Conservation (phyloP, 2,797 vertebrate species). For the Phaenicophaeus curvirostris region DNA sequence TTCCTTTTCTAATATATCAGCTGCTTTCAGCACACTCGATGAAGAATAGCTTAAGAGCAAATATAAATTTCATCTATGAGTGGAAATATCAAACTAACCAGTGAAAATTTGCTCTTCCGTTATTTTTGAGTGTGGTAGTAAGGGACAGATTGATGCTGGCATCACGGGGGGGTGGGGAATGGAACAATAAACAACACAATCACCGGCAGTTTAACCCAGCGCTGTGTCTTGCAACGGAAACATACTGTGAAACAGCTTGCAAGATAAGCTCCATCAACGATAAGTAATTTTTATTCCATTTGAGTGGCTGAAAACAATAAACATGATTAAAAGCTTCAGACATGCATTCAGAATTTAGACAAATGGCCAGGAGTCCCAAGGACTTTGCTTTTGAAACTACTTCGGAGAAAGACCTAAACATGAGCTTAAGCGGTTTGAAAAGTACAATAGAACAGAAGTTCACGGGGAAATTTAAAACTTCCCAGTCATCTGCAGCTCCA, state of each 20-base stretch:
- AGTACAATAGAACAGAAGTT: not conserved
- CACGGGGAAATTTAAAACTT: not conserved
- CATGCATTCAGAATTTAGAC: constrained; percentile 69
- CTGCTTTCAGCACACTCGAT: not conserved
- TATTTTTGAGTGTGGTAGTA: not conserved
- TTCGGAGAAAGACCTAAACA: constrained; percentile 30
- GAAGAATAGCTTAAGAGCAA: constrained; percentile 25
- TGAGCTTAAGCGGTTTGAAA: not conserved
- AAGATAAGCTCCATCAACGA: constrained; percentile 77
- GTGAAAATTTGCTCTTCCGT: not conserved
- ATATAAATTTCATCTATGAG: not conserved
- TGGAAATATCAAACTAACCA: not conserved
- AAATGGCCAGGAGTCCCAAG: constrained; percentile 59
- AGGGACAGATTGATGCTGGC: constrained; percentile 33
- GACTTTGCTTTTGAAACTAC: constrained; percentile 54
- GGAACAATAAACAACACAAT: constrained; percentile 71
- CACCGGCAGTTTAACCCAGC: constrained; percentile 61
- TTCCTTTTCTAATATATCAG: not conserved
- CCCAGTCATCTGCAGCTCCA: not conserved
- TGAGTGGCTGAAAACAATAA: constrained; percentile 79
- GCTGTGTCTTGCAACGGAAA: constrained; percentile 69
- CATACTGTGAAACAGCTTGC: constrained; percentile 80
- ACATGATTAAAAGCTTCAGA: constrained; percentile 78
- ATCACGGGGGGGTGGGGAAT: not conserved
- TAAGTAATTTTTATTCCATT: constrained; percentile 81